phyloP scores from a whole-genome alignment of 2,113 vertebrate species.

The Gymnorhina tibicen region DNA sequence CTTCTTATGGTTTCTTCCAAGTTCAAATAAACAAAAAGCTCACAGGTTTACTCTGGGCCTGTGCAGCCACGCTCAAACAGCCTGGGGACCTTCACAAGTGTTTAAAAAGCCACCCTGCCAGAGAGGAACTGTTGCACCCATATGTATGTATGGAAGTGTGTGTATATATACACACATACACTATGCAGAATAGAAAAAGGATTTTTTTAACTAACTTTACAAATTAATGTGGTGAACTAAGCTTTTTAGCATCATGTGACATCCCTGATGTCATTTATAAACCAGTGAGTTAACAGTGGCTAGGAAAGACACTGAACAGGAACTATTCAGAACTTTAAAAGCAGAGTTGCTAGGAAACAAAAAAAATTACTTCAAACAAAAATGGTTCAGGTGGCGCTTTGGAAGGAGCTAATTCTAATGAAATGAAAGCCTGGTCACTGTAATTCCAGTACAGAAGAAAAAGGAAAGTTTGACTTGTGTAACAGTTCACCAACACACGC shows the following conservation, averaged over 20 bases:
- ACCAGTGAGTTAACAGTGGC: neutral
- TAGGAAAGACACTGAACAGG: slow-evolving; percentile 10
- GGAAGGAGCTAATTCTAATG: neutral
- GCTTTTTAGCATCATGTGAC: neutral
- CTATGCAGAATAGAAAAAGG: neutral
- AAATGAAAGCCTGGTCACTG: neutral
- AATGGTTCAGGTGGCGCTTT: neutral
- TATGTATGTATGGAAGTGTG: too few relatives aligned
- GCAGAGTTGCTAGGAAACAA: slow-evolving; percentile 3
- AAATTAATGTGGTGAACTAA: neutral
- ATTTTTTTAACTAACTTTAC: neutral
- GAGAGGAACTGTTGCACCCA: neutral
- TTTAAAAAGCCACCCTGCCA: neutral
- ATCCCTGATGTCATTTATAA: neutral
- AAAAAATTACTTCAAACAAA: neutral
- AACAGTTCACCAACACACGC: neutral
- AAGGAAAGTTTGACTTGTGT: neutral
- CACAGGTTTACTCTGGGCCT: slow-evolving; percentile 52
- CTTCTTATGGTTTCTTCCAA: slow-evolving; percentile 52
- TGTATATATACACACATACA: neutral
- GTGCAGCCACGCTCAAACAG: neutral
- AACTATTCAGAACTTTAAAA: neutral
- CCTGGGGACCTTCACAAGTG: slow-evolving; percentile 12
- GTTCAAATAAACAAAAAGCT: slow-evolving; percentile 50
- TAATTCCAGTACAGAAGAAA: neutral